Base-by-base conservation (phyloP, 2,113 vertebrate genomes). In the Cairina moschata region DNA sequence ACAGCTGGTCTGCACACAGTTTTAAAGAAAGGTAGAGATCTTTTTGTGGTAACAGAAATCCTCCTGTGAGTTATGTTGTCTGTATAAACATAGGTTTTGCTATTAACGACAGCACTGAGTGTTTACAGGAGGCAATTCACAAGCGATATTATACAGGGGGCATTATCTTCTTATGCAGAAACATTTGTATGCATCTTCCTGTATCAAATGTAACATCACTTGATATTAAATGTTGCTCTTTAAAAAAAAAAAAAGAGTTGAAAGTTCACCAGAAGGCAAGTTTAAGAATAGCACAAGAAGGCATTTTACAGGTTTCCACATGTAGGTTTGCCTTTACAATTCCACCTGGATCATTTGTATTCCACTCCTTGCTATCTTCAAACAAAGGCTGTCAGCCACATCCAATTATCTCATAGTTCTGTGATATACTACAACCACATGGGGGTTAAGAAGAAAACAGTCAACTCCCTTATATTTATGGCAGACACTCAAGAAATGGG, bases 71-170 rank as follows among this genome's bases (percentile, higher is more conserved):
- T 80, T 58, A 59, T 22, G 36, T 38, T 78, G 56, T 46, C 68
- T 83, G 63, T 69, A 83, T 85, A 94, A 91, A 90, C 31, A 38
- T 3, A 81, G 9, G 23, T 56, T 93, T 88, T 67, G 31, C 63
- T 77, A 46, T 74, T 91, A 93, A 67, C 72, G 65, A 71, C 72
- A 91, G 60, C 28, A 80, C 18, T 48, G 23, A 73, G 31, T 73
- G 72, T 80, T 95, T 92, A 84, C n/a, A 68, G 54, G 54, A 87
- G 50, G 59, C 66, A 63, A 69, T 87, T 82, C 50, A 86, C 79
- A 67, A 83, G 71, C 14, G 21, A 50, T 88, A 25, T 55, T 71
- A 74, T 65, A 50, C 59, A 66, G 25, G 32, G 48, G 59, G 17
- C 40, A 86, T 71, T 85, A 83, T 59, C 20, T 67, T 93, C 58